Evolutionary conservation across 2,888 invertebrate species (phyloP).

Genomic region (Acrobasis consociella): DNA sequence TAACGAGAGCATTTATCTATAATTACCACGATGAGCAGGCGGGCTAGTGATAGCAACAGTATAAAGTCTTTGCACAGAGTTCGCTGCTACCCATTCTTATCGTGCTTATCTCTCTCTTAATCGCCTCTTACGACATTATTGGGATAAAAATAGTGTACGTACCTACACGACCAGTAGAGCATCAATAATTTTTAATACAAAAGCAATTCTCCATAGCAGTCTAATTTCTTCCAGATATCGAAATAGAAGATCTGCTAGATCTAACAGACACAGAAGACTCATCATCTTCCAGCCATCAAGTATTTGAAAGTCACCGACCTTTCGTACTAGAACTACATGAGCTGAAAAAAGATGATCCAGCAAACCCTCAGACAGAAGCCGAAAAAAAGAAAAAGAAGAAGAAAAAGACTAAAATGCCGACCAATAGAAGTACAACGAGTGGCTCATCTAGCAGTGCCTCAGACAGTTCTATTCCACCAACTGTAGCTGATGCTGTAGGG

Average conservation of each 20-base stretch:
- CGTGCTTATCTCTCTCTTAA: too few relatives aligned
- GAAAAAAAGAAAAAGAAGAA: conserved; percentile 50
- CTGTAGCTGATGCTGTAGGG: conserved; percentile 34
- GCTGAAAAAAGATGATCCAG: conserved; percentile 46
- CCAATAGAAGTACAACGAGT: conserved; percentile 35
- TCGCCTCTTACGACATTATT: too few relatives aligned
- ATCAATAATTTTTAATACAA: too few relatives aligned
- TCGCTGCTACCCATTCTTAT: too few relatives aligned
- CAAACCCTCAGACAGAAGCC: conserved; percentile 28
- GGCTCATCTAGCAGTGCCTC: conserved; percentile 46
- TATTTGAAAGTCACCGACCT: conserved; percentile 40
- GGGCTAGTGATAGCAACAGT: too few relatives aligned
- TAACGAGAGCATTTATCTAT: too few relatives aligned
- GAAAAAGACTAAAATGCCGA: conserved; percentile 33
- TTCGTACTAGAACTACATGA: conserved; percentile 57
- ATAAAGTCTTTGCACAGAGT: too few relatives aligned
- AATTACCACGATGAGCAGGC: too few relatives aligned
- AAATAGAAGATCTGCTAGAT: conserved; percentile 39
- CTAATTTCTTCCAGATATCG: conserved; percentile 23
- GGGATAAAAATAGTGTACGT: too few relatives aligned
- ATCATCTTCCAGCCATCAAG: conserved; percentile 36
- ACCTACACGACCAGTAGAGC: too few relatives aligned
- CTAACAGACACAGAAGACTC: conserved; percentile 46
- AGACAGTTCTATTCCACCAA: conserved; percentile 39
- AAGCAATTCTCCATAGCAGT: too few relatives aligned